Base-by-base conservation (phyloP, 1,140 invertebrate species). In the Calosoma granatense region DNA sequence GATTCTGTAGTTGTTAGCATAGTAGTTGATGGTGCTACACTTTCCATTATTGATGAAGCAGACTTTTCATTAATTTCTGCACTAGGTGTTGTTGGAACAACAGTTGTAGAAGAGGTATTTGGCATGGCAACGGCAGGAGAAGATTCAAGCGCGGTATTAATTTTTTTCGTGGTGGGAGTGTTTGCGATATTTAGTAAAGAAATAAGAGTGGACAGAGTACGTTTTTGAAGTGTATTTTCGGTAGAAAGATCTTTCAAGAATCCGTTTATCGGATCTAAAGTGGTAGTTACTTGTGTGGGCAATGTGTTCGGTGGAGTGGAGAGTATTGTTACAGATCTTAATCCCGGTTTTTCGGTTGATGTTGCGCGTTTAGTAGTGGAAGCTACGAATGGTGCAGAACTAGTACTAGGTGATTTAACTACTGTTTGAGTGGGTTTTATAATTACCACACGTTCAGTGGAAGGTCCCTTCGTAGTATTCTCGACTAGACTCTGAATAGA, bases 131-230 rank as follows among this genome's bases (percentile, higher is more conserved):
- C 26, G 14, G 14, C 6, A 56, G 20, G 1, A 23, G 55, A 15
- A 17, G 22, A 52, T 30, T 52, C 52, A 54, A 55, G 22, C 30
- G 57, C 23, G 56, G 26, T 59, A 30, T 51, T 60, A 19, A 52
- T 53, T 39, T 23, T 20, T 65, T 67, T 69, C 2, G 65, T 65
- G 1, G 66, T 67, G 22, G 66, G 65, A 43, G 41, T 47, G 22
- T 62, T 58, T 41, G 67, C 22, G 54, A 60, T 58, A 41, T 66
- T 69, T 9, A 69, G 57, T 52, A 69, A 60, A 47, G 60, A 59
- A 56, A 69, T 59, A 9, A 69, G 59, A 62, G 61, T 65, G 20
- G 60, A 59, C 20, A 69, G 67, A 2, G 68, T 66, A 43, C 60
- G 55, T 59, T 69, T 64, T 60, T 66, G 64, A 22, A 66, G 51